Base-by-base conservation (phyloP, 2,888 invertebrate species). In the Eutolmus rufibarbis region DNA sequence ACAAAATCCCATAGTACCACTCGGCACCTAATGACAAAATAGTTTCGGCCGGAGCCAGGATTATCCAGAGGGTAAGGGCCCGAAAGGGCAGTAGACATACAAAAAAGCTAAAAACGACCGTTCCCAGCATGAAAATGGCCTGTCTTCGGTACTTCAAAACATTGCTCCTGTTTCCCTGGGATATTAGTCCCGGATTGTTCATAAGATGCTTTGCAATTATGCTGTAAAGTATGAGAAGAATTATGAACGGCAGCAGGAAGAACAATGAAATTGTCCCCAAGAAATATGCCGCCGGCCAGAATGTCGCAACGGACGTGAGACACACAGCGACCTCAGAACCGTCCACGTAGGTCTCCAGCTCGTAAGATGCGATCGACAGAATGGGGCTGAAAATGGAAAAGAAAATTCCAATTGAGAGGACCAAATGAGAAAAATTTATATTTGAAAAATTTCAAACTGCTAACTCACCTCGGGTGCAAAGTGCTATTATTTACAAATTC, bases 91-190 rank as follows among this genome's bases (percentile, higher is more conserved):
- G 93, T 74, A 98, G 94, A 91, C 98, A 98, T 86, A 98, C 93
- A 92, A 98, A 98, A 93, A 98, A 98, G 82, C 97, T 97, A 40
- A 97, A 92, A 0, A 98, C 97, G 0, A 98, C 98, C 0, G 97
- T 96, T 8, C 96, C 97, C 46, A 98, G 93, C 98, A 98, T 98
- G 86, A 97, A 93, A 66, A 98, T 97, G 37, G 97, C 95, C 93
- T 96, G 96, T 90, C 96, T 96, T 86, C 96, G 94, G 91, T 96
- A 96, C 90, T 96, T 94, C 5, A 96, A 92, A 86, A 96, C 95
- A 31, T 94, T 93, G 89, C 93, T 93, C 88, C 94, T 93, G 43
- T 87, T 84, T 4, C 76, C 57, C 31, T 87, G 74, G 2, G 74
- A 76, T 89, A 95, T 95, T 89, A 96, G 94, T 77, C 95, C 94